A percentile compares a stretch with the other conserved stretches of the same genome.
Conservation (phyloP, 2,888 invertebrate genomes). For the Neoascia interrupta region DNA sequence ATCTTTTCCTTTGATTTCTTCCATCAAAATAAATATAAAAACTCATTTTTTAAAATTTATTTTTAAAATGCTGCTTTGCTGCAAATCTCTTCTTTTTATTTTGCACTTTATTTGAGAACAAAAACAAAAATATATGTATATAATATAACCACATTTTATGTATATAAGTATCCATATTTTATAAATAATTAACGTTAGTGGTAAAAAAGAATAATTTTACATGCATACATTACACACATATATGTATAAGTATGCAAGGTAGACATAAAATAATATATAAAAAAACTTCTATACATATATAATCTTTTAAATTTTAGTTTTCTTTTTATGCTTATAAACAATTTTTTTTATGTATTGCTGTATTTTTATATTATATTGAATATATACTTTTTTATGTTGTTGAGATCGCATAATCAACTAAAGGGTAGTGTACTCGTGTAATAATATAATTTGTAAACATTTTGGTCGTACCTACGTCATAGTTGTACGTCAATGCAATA, state of each 20-base stretch:
- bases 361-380: conserved; percentile 19
- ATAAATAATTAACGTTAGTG: conserved; percentile 65
- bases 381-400: conserved; percentile 30
- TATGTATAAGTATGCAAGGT: too few relatives aligned
- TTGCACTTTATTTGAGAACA: conserved; percentile 67
- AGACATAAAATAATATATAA: too few relatives aligned
- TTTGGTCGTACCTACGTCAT: conserved; percentile 55
- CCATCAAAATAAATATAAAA: neutral
- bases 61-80: too few relatives aligned
- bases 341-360: neutral
- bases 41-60: too few relatives aligned
- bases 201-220: conserved; percentile 44
- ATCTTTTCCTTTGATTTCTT: neutral
- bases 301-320: neutral
- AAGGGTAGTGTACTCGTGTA: conserved; percentile 23
- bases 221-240: too few relatives aligned
- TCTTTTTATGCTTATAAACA: conserved; percentile 40
- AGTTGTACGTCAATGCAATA: conserved; percentile 66
- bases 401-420: conserved; percentile 64
- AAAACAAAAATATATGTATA: conserved; percentile 44
- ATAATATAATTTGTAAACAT: conserved; percentile 46
- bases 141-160: conserved; percentile 54
- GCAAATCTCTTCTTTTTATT: conserved; percentile 16
- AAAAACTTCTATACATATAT: conserved; percentile 18
- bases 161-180: conserved; percentile 48